Percentiles rank a stretch among this genome's conserved stretches.
Evolutionary conservation across 2,888 invertebrate genomes (phyloP).

Genomic region (Tenthredo distinguenda): DNA sequence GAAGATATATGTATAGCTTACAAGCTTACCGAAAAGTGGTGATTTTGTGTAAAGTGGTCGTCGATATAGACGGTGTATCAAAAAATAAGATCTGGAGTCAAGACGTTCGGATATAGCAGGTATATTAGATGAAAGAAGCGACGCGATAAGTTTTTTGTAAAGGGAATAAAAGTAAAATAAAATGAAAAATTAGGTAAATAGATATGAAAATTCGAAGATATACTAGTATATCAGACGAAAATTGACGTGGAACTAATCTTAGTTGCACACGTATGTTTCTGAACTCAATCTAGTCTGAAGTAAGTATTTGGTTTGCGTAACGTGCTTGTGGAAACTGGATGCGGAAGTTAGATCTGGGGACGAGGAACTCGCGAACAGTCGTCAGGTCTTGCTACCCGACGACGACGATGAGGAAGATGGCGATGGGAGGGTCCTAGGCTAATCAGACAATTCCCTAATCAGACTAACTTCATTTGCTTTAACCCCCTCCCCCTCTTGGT

Average conservation of each 20-base stretch:
- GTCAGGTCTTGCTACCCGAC: slow-evolving; percentile 33
- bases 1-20: not conserved
- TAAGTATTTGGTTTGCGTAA: slow-evolving; percentile 29
- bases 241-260: slow-evolving; percentile 63
- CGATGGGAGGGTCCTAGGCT: slow-evolving; percentile 55
- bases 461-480: slow-evolving; percentile 62
- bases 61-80: not conserved
- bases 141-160: not conserved
- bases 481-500: slow-evolving; percentile 40
- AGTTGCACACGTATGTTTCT: slow-evolving; percentile 67
- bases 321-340: slow-evolving; percentile 14
- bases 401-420: slow-evolving; percentile 19
- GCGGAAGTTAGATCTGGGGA: not conserved
- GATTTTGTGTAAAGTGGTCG: not conserved
- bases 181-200: not conserved
- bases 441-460: slow-evolving; percentile 68
- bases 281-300: slow-evolving; percentile 67
- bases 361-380: slow-evolving; percentile 39
- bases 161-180: slow-evolving; percentile 3
- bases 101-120: not conserved
- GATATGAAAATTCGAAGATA: not conserved
- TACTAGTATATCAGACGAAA: slow-evolving; percentile 56
- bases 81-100: not conserved
- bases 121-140: not conserved
- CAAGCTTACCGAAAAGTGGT: not conserved